Evolutionary conservation across 2,113 vertebrate species (phyloP), one percentile per base, ranked within the genome.

Genomic region (Rhabdornis inornatus): DNA sequence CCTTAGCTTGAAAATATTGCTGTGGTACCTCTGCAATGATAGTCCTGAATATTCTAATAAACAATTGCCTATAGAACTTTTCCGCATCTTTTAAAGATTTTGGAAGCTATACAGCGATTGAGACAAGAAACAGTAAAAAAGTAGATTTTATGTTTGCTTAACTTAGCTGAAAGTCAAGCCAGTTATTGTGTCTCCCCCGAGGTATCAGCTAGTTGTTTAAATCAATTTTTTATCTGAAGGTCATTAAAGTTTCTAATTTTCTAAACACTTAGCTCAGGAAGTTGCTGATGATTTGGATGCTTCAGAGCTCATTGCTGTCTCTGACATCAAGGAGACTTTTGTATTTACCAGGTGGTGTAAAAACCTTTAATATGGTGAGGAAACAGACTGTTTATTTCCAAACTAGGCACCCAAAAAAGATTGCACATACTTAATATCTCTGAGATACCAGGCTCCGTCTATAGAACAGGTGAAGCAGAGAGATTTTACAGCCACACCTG

Each of bases 391-490:
- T 6, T 45, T 16, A 3, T 60, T 81, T 77, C 30, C 19, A 65
- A 31, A 50, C 0, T 17, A 27, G 10, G 7, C 6, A 37, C 13
- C 30, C 7, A 11, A 21, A 87, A 87, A 84, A 27, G 6, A 6
- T 4, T 52, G 28, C 21, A 40, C 18, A 15, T 23, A 19, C 13
- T n/a, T 59, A 84, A 64, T 10, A 6, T 20, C 7, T 47, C n/a
- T 68, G 15, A 42, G 18, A 66, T 17, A 28, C 4, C 0, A 5
- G 20, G 4, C 5, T 92, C 21, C 7, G 40, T 15, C 21, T 40
- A 2, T 15, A 61, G 64, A 76, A 35, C 0, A 0, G 0, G 1
- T 45, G 42, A 84, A 20, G 4, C 0, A 2, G 18, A 42, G 15
- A 23, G 19, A 3, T 75, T 42, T 30, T 79, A 40, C 12, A 44